Evolutionary conservation across 2,113 vertebrate genomes (phyloP).

Genomic region (Actenoides lindsayi): DNA sequence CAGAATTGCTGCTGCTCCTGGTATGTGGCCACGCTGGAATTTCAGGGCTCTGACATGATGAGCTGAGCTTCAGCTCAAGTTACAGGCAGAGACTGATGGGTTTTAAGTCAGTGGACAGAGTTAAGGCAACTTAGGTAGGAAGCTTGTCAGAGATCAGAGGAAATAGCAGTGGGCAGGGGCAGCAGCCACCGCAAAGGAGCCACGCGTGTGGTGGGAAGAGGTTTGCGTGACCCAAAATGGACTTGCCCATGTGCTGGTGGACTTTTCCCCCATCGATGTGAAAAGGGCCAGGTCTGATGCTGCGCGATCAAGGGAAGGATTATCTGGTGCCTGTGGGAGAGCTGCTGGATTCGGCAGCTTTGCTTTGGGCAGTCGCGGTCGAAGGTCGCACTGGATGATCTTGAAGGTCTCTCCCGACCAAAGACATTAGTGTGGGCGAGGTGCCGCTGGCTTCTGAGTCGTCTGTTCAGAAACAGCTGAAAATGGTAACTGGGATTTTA

Average conservation of each 20-base stretch:
- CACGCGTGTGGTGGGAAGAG: accelerated
- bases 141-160: neutral
- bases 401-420: too few species aligned
- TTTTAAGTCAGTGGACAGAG: neutral
- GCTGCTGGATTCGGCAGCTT: neutral
- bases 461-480: neutral
- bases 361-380: accelerated
- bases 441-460: accelerated
- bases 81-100: conserved; percentile 62
- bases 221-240: too few species aligned
- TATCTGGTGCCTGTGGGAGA: neutral
- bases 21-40: conserved; percentile 82
- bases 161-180: neutral
- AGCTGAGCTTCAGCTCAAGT: conserved; percentile 77
- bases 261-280: neutral
- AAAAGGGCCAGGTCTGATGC: neutral
- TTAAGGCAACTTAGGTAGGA: neutral
- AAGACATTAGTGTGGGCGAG: neutral
- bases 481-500: neutral
- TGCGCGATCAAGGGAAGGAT: neutral
- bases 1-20: conserved; percentile 28
- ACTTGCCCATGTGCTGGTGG: neutral
- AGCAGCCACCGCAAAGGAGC: neutral
- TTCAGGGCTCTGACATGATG: conserved; percentile 77
- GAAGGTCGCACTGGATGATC: too few species aligned